These are phyloP conservation scores for Ephestia elutella DNA, from an alignment of 1,140 invertebrate species.

Conservation along the genomic window DNA sequence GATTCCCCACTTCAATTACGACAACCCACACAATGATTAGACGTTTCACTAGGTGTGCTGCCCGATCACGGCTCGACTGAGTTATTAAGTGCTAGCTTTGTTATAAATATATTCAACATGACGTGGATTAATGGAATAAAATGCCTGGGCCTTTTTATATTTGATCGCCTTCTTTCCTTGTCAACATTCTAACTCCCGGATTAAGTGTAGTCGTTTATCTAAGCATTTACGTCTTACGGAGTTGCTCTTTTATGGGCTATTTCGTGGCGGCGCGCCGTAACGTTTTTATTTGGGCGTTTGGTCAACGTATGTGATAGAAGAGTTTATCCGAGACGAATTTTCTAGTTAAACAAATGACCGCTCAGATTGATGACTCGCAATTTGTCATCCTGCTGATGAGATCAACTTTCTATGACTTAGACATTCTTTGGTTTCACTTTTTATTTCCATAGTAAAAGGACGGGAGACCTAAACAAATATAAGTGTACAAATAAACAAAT, in stretches of 20 bases:
- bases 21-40: constrained; percentile 67
- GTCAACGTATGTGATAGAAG: constrained; percentile 24
- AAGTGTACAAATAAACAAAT: constrained; percentile 21
- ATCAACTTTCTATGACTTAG: constrained; percentile 22
- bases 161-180: constrained; percentile 54
- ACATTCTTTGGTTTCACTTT: neutral
- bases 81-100: constrained; percentile 66
- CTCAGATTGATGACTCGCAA: constrained; percentile 20
- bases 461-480: constrained; percentile 6
- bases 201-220: constrained; percentile 60
- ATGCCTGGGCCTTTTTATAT: constrained; percentile 44
- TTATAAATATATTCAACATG: constrained; percentile 63
- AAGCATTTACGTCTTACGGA: constrained; percentile 43
- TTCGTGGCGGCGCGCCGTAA: constrained; percentile 26
- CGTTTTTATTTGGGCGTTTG: constrained; percentile 34
- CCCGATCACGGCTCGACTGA: constrained; percentile 36
- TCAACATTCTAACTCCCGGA: constrained; percentile 64
- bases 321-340: constrained; percentile 16
- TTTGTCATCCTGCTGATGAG: constrained; percentile 19
- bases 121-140: constrained; percentile 64
- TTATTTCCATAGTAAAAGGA: neutral
- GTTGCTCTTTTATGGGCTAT: constrained; percentile 45
- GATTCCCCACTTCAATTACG: constrained; percentile 63
- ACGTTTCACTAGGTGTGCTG: constrained; percentile 50
- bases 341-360: constrained; percentile 12